Conservation (phyloP, 2,888 invertebrate species). For the Trichopria drosophilae region DNA sequence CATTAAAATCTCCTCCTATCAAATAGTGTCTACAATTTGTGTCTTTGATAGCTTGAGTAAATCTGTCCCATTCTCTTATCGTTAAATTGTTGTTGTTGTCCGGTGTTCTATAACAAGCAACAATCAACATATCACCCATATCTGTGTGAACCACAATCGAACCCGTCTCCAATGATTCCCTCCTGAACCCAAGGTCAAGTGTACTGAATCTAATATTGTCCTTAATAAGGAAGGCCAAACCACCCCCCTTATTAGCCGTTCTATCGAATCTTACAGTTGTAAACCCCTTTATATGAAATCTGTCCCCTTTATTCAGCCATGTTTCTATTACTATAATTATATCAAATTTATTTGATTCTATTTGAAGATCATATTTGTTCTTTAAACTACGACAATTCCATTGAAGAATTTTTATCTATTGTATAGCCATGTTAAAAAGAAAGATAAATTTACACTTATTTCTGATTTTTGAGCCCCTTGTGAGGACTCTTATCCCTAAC, state of each 20-base stretch:
- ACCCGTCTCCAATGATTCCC: neutral
- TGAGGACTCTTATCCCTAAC: too few species aligned
- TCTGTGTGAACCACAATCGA: neutral
- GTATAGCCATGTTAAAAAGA: constrained; percentile 8
- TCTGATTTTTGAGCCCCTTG: too few species aligned
- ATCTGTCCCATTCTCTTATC: too few species aligned
- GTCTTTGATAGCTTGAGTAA: too few species aligned
- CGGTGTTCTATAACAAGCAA: constrained; percentile 11
- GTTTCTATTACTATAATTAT: constrained; percentile 15
- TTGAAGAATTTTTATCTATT: constrained; percentile 3
- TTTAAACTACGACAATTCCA: too few species aligned
- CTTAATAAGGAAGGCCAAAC: constrained; percentile 11
- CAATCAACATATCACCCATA: constrained; percentile 11
- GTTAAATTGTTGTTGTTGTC: neutral
- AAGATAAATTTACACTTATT: constrained; percentile 10
- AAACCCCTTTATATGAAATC: constrained; percentile 9
- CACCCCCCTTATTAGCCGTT: constrained; percentile 9
- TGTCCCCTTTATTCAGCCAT: constrained; percentile 12
- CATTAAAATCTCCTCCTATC: too few species aligned
- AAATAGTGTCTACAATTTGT: too few species aligned
- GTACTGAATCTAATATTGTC: neutral
- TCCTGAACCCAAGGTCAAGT: constrained; percentile 1
- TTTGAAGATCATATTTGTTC: too few species aligned
- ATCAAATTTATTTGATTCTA: too few species aligned
- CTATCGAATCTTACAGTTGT: constrained; percentile 15